Conservation (phyloP, 1,140 invertebrate genomes). For the Zaprionus ornatus region DNA sequence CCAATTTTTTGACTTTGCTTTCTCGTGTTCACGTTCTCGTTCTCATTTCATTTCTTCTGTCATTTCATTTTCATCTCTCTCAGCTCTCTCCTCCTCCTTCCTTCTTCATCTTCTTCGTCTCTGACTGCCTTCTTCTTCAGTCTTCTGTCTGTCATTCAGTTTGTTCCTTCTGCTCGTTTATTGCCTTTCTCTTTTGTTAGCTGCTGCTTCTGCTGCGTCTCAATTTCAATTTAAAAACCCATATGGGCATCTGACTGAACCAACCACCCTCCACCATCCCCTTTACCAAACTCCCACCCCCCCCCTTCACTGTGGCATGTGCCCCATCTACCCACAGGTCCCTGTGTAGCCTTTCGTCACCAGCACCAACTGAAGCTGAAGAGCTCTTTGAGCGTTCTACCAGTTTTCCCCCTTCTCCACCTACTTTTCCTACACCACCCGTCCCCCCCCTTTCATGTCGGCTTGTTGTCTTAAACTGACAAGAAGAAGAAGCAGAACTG, state of each 20-base stretch:
- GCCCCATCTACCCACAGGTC: background rate
- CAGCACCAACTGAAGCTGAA: conserved; percentile 6
- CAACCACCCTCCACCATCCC: background rate
- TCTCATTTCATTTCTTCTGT: conserved; percentile 56
- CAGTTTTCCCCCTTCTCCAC: background rate
- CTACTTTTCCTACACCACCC: background rate
- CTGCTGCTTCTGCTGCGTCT: conserved; percentile 39
- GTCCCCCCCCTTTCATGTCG: no score
- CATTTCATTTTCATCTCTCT: conserved; percentile 35
- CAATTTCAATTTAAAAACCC: conserved; percentile 68
- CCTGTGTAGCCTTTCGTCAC: background rate
- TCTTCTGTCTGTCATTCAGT: conserved; percentile 32
- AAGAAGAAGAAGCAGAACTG: background rate
- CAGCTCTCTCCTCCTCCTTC: background rate
- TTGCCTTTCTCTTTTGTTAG: conserved; percentile 46
- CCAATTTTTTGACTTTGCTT: conserved; percentile 33
- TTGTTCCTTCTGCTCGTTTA: conserved; percentile 29
- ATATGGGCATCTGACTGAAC: conserved; percentile 29
- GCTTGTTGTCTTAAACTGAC: conserved; percentile 15
- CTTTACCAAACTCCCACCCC: background rate
- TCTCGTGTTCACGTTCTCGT: background rate
- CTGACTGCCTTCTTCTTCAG: conserved; percentile 16
- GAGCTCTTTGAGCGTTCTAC: conserved; percentile 3
- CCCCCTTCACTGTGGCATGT: background rate
- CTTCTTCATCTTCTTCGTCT: background rate